A percentile compares a stretch with the other conserved stretches of the same genome.
Evolutionary conservation across 1,140 invertebrate genomes (phyloP).

Genomic region (Orius insidiosus): DNA sequence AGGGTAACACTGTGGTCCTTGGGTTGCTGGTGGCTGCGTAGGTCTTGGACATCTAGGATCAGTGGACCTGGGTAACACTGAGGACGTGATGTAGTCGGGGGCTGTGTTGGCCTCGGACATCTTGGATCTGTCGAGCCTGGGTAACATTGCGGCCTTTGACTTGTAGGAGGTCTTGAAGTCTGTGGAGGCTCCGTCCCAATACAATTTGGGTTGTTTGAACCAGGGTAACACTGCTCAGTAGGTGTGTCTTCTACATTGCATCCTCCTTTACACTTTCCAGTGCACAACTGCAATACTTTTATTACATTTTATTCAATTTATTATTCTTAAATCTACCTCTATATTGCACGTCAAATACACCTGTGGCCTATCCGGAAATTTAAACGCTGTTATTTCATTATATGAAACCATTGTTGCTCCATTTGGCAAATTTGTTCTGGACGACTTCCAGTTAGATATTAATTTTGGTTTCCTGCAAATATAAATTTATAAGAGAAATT

Average conservation of each 20-base stretch:
- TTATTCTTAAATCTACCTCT: constrained; percentile 30
- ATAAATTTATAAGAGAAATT: too few relatives aligned
- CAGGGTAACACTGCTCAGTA: constrained; percentile 19
- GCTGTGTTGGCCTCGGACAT: constrained; percentile 17
- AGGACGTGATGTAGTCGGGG: constrained; percentile 18
- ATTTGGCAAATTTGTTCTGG: constrained; percentile 33
- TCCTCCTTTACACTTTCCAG: constrained; percentile 23
- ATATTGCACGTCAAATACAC: constrained; percentile 58
- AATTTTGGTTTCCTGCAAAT: constrained; percentile 43
- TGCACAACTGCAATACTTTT: constrained; percentile 22
- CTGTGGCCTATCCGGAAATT: constrained; percentile 51
- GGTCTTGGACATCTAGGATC: constrained; percentile 21
- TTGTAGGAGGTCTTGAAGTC: constrained; percentile 16
- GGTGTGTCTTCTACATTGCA: constrained; percentile 23
- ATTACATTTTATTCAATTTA: neutral
- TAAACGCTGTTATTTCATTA: constrained; percentile 51
- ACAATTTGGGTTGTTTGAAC: constrained; percentile 19
- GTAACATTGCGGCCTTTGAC: constrained; percentile 18
- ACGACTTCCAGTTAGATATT: constrained; percentile 44
- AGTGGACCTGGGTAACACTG: constrained; percentile 23
- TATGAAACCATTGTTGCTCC: constrained; percentile 44
- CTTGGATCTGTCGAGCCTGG: constrained; percentile 24
- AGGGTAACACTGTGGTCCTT: constrained; percentile 16
- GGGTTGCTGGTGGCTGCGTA: constrained; percentile 16
- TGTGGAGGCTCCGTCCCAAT: constrained; percentile 23